Percentiles rank a stretch among this genome's conserved stretches.
phyloP scores from a whole-genome alignment of 2,888 invertebrate species.

The Parasteatoda lunata region DNA sequence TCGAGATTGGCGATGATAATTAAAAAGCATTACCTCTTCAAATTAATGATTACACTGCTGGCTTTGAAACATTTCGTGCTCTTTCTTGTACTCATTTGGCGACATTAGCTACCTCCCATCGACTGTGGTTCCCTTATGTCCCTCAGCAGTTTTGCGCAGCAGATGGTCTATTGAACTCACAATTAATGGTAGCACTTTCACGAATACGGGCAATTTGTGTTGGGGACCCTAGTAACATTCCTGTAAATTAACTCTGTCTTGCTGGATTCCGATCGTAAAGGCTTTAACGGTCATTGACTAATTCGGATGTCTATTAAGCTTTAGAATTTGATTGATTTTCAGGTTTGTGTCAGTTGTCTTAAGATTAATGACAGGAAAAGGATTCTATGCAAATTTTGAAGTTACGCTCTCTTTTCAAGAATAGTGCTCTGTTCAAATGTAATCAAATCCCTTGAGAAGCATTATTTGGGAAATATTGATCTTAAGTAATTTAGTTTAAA shows the following conservation, averaged over 20 bases:
- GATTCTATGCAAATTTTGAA: not conserved
- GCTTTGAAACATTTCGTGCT: not conserved
- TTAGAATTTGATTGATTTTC: slow-evolving; percentile 48
- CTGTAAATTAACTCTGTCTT: slow-evolving; percentile 55
- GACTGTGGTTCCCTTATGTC: slow-evolving; percentile 7
- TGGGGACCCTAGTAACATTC: slow-evolving; percentile 37
- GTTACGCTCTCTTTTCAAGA: not conserved
- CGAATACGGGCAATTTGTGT: slow-evolving; percentile 53
- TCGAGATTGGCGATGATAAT: no score
- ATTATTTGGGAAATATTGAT: no score
- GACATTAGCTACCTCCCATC: slow-evolving; percentile 19
- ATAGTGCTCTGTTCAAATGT: no score
- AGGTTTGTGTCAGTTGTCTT: slow-evolving; percentile 37
- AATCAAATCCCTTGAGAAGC: no score
- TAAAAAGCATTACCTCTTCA: not conserved
- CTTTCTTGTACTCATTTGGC: slow-evolving; percentile 44
- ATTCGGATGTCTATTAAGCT: slow-evolving; percentile 42
- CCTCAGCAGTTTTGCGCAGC: slow-evolving; percentile 43
- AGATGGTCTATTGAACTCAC: slow-evolving; percentile 54
- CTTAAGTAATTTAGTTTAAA: no score
- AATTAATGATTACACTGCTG: slow-evolving; percentile 15
- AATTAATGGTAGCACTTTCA: slow-evolving; percentile 60
- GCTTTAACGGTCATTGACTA: slow-evolving; percentile 53
- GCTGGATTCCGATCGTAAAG: slow-evolving; percentile 31
- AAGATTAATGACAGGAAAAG: slow-evolving; percentile 43